These are phyloP conservation scores for Chanos chanos DNA, from an alignment of 2,797 vertebrate species.

Conservation along the genomic window DNA sequence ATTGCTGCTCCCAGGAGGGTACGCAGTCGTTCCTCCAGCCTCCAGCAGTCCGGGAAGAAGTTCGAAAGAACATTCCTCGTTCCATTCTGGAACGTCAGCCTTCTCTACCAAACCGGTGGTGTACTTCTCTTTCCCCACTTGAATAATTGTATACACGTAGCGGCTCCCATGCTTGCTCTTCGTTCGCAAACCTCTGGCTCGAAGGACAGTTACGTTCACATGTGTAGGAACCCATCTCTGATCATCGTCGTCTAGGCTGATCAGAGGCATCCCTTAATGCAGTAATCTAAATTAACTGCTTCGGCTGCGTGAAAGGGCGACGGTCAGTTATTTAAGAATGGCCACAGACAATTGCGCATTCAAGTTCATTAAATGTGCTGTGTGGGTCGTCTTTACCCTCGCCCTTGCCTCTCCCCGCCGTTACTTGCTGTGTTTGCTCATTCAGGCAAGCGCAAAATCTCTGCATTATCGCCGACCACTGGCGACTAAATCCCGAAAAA, in stretches of 20 bases:
- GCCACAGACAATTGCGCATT: slow-evolving; percentile 31
- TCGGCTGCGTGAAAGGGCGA: neutral
- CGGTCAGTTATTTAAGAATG: slow-evolving; percentile 9
- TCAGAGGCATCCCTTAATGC: slow-evolving; percentile 72
- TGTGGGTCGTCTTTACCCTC: neutral
- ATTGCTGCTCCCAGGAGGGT: slow-evolving; percentile 70
- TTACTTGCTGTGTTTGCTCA: slow-evolving; percentile 43
- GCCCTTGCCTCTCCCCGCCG: slow-evolving; percentile 25
- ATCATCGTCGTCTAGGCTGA: slow-evolving; percentile 77
- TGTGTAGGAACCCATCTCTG: slow-evolving; percentile 91
- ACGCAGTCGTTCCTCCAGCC: slow-evolving; percentile 64
- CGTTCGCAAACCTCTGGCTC: slow-evolving; percentile 83
- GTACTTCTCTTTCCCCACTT: slow-evolving; percentile 91
- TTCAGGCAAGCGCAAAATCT: slow-evolving; percentile 35
- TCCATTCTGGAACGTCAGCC: slow-evolving; percentile 83
- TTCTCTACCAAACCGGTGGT: slow-evolving; percentile 90
- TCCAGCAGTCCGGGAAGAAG: slow-evolving; percentile 84
- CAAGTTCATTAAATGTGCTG: slow-evolving; percentile 26
- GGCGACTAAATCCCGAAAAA: slow-evolving; percentile 21
- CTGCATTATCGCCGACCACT: slow-evolving; percentile 57
- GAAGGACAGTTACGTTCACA: slow-evolving; percentile 88
- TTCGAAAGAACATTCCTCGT: slow-evolving; percentile 87
- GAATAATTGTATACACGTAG: slow-evolving; percentile 89
- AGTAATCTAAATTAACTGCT: neutral
- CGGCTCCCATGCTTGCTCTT: slow-evolving; percentile 89